phyloP scores from a whole-genome alignment of 2,888 invertebrate species.

The Dromius quadrimaculatus region DNA sequence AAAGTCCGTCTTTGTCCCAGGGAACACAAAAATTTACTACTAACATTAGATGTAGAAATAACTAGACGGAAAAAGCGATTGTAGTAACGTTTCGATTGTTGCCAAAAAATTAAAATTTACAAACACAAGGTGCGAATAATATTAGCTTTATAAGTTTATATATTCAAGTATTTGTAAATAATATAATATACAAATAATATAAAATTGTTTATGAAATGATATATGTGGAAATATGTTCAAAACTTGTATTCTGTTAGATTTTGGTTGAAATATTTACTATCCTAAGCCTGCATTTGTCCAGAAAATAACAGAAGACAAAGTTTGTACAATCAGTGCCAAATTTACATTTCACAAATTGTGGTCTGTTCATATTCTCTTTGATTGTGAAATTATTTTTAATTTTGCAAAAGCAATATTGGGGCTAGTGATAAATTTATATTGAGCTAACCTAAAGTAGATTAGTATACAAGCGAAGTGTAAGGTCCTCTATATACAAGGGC shows the following conservation, averaged over 20 bases:
- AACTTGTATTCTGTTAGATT: background rate
- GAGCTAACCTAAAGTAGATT: constrained; percentile 26
- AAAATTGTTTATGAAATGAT: constrained; percentile 30
- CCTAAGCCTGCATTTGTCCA: constrained; percentile 1
- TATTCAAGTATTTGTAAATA: constrained; percentile 30
- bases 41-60: constrained; percentile 23
- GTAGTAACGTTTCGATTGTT: constrained; percentile 24
- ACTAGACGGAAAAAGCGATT: constrained; percentile 6
- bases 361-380: constrained; percentile 27
- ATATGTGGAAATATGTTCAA: constrained; percentile 16
- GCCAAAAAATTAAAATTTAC: constrained; percentile 26
- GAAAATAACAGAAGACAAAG: background rate
- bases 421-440: constrained; percentile 48
- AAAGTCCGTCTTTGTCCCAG: constrained; percentile 44
- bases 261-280: background rate
- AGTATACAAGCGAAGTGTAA: constrained; percentile 16
- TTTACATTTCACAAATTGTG: constrained; percentile 34
- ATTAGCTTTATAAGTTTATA: constrained; percentile 38
- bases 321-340: constrained; percentile 30
- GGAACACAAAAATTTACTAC: constrained; percentile 42
- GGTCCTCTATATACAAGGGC: constrained; percentile 50
- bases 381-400: constrained; percentile 27
- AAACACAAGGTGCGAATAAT: constrained; percentile 38
- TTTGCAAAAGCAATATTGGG: constrained; percentile 47
- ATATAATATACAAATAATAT: constrained; percentile 37